Evolutionary conservation across 2,797 vertebrate species (phyloP).

Genomic region (Argyrosomus regius): DNA sequence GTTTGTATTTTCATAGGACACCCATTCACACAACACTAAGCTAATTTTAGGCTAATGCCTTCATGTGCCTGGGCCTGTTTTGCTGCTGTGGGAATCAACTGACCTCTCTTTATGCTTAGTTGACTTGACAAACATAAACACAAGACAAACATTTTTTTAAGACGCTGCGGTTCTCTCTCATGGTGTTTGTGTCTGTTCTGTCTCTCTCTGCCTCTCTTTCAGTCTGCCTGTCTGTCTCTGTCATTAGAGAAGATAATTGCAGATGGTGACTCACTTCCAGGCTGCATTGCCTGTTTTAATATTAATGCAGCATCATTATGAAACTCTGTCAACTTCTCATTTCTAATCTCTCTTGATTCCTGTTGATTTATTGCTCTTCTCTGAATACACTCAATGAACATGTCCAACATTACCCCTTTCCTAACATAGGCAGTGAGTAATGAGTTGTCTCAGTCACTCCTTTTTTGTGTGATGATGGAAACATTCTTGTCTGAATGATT

Average conservation of each 20-base stretch:
- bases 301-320: constrained; percentile 30
- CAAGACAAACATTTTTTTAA: constrained; percentile 17
- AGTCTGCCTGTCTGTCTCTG: constrained; percentile 28
- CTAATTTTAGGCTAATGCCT: constrained; percentile 40
- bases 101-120: constrained; percentile 30
- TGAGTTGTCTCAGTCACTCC: constrained; percentile 2
- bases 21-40: constrained; percentile 30
- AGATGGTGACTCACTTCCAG: constrained; percentile 21
- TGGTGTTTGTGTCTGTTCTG: constrained; percentile 15
- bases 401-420: constrained; percentile 2
- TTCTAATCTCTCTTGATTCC: constrained; percentile 11
- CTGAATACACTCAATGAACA: constrained; percentile 5
- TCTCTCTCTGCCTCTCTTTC: constrained; percentile 21
- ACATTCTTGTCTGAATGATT: constrained; percentile 11
- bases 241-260: constrained; percentile 28
- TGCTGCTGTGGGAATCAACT: constrained; percentile 54
- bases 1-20: background rate
- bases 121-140: constrained; percentile 29
- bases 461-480: constrained; percentile 29
- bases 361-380: background rate
- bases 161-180: constrained; percentile 21
- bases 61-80: constrained; percentile 45
- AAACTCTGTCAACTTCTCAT: constrained; percentile 28
- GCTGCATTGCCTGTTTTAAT: constrained; percentile 42
- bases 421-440: background rate